These are phyloP conservation scores for Nomia melanderi DNA, from an alignment of 1,140 invertebrate species.

Conservation along the genomic window DNA sequence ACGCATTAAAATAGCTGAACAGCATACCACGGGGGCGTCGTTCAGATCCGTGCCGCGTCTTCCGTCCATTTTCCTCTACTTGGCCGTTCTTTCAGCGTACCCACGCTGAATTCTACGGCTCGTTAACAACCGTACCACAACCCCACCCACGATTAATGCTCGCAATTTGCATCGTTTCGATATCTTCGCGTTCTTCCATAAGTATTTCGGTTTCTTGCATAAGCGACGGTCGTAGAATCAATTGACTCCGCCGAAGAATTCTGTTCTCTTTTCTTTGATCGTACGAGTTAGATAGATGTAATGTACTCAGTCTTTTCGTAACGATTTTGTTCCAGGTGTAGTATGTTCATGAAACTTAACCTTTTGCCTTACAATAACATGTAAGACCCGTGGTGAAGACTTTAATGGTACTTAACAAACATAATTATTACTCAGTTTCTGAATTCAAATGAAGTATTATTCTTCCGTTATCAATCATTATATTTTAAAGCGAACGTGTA, in stretches of 20 bases:
- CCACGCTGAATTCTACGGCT: constrained; percentile 12
- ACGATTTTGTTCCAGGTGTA: no score
- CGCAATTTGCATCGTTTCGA: constrained; percentile 8
- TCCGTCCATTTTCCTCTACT: constrained; percentile 40
- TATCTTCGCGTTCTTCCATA: not conserved
- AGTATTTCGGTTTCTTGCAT: not conserved
- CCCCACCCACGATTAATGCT: not conserved
- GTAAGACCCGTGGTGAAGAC: no score
- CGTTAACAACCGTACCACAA: not conserved
- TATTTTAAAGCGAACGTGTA: no score
- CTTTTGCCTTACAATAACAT: no score
- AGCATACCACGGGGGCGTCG: constrained; percentile 49
- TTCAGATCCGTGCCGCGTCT: constrained; percentile 33
- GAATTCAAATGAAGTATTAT: no score
- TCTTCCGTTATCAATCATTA: no score
- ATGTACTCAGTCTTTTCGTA: no score
- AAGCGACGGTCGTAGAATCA: not conserved
- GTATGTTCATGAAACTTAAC: no score
- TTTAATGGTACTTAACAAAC: no score
- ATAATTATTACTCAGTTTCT: no score
- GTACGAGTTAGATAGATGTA: no score
- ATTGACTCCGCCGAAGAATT: not conserved
- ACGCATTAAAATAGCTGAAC: constrained; percentile 54
- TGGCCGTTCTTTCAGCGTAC: constrained; percentile 10
- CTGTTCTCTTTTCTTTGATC: no score